Base-by-base conservation (phyloP, 2,888 invertebrate species). In the Steinernema carpocapsae region DNA sequence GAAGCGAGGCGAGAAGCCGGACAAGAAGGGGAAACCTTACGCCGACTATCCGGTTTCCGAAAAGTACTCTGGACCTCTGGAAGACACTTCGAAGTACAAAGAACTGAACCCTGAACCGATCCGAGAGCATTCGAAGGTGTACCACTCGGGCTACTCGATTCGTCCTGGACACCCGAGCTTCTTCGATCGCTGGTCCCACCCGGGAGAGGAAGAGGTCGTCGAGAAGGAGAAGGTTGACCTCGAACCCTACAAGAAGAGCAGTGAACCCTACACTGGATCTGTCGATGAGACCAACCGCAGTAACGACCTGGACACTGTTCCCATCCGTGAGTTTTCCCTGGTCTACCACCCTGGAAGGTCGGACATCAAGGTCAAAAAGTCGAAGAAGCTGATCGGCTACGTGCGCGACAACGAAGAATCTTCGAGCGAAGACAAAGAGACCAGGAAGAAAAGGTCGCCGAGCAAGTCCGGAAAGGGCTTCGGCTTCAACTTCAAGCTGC, bases 41-140 rank as follows among this genome's bases (percentile, higher is more conserved):
- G 43, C 73, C 24, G 29, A 46, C 43, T 52, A 37, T 26, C 32
- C 59, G 26, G 12, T 48, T 12, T 37, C 73, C 32, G 73, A 70
- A n/a, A 17, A 43, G 3, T 76, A 71, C 73, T 22, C 29, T n/a
- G 76, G 76, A 26, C 71, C 73, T 22, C 37, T 76, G 14, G 71
- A 76, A 12, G 70, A 17, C 29, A 24, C 51, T 1, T 70, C 48
- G 24, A 71, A 70, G 19, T 45, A 59, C 29, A 3, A 46, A 26
- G 74, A 59, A 19, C 72, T 70, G 1, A 19, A 17, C 74, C 43
- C 48, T 19, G 78, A 77, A 45, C 83, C 83, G 2, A 78, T 83
- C 43, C 74, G 80, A n/a, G 77, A 77, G 56, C 79, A 77, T 48
- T 80, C 80, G 14, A 77, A 79, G 70, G 76, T 83, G 12, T 71